These are phyloP conservation scores for Tetramorium parvispinum DNA, from an alignment of 1,140 invertebrate species.

Conservation along the genomic window DNA sequence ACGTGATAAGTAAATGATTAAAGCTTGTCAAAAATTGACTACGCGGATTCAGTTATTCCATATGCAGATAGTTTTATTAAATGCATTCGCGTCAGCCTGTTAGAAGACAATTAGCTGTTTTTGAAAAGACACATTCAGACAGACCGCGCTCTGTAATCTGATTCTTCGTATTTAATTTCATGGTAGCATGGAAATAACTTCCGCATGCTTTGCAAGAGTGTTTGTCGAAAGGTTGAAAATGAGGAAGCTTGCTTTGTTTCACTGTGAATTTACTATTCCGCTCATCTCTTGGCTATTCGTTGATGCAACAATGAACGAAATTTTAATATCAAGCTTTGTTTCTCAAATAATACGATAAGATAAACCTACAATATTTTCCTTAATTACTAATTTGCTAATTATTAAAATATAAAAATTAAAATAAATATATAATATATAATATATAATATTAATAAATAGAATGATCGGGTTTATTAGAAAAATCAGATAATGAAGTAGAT, in stretches of 20 bases:
- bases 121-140: conserved; percentile 40
- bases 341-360: neutral
- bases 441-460: neutral
- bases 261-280: conserved; percentile 9
- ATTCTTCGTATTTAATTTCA: conserved; percentile 56
- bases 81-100: conserved; percentile 11
- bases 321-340: conserved; percentile 7
- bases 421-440: neutral
- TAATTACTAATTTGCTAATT: neutral
- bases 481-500: neutral
- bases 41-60: neutral
- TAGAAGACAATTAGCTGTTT: conserved; percentile 43
- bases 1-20: neutral
- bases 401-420: neutral
- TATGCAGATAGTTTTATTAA: conserved; percentile 17
- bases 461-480: neutral
- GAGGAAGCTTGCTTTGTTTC: conserved; percentile 26
- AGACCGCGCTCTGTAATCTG: conserved; percentile 23
- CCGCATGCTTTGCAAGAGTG: neutral
- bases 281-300: neutral
- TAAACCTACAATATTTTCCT: neutral
- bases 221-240: neutral
- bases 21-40: neutral
- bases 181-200: conserved; percentile 10
- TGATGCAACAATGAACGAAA: conserved; percentile 9